A percentile compares a stretch with the other conserved stretches of the same genome.
phyloP scores from a whole-genome alignment of 2,113 vertebrate species.

The Callocephalon fimbriatum region DNA sequence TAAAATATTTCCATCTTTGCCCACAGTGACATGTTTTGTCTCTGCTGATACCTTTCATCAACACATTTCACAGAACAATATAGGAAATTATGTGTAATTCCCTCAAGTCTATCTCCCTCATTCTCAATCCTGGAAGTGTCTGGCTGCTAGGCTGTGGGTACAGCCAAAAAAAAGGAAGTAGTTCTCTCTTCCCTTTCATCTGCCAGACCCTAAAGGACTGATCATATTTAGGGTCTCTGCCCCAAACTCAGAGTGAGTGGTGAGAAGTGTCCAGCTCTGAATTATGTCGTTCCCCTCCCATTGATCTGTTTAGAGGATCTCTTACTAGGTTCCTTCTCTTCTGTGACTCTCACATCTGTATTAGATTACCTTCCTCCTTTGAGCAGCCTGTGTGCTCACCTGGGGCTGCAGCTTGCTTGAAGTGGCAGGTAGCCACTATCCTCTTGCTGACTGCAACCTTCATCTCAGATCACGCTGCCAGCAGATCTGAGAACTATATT shows the following conservation, averaged over 20 bases:
- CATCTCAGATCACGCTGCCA: background rate
- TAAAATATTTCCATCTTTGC: background rate
- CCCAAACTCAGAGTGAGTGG: fast-evolving
- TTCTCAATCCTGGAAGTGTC: background rate
- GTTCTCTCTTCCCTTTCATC: background rate
- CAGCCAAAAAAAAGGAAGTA: background rate
- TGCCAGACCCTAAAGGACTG: background rate
- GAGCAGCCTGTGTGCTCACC: background rate
- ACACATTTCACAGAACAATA: background rate
- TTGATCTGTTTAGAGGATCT: background rate
- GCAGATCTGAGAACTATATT: fast-evolving
- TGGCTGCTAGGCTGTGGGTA: background rate
- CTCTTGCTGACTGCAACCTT: background rate
- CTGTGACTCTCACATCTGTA: background rate
- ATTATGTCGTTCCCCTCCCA: background rate
- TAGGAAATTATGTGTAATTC: background rate
- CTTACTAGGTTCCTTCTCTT: background rate
- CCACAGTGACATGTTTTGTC: background rate
- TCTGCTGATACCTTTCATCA: background rate
- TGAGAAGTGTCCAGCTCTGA: background rate
- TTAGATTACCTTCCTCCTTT: background rate
- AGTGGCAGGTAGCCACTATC: no score
- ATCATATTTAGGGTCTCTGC: fast-evolving
- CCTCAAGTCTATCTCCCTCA: background rate
- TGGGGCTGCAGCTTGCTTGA: background rate